Evolutionary conservation across 2,888 invertebrate genomes (phyloP).

Genomic region (Arge pagana): DNA sequence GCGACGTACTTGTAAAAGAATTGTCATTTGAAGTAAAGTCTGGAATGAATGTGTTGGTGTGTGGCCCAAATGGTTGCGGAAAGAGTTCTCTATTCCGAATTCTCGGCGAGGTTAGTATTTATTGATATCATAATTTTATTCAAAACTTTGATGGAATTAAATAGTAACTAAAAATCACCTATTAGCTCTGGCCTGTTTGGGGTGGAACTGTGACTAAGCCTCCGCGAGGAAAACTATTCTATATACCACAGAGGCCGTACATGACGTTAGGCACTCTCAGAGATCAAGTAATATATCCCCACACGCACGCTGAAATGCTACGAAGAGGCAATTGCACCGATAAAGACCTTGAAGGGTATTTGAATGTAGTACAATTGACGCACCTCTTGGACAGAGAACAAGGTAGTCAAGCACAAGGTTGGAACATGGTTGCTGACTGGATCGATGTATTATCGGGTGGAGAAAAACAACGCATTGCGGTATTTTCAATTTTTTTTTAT

Average conservation of each 20-base stretch:
- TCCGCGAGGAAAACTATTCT: conserved; percentile 93
- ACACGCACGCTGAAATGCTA: conserved; percentile 83
- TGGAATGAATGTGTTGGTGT: conserved; percentile 96
- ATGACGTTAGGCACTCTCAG: conserved; percentile 95
- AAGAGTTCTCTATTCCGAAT: conserved; percentile 97
- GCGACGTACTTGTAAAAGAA: conserved; percentile 89
- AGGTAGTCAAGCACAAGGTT: conserved; percentile 60
- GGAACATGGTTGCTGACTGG: conserved; percentile 97
- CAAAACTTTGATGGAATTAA: too few relatives aligned
- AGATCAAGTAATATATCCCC: conserved; percentile 96
- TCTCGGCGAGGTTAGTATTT: conserved; percentile 76
- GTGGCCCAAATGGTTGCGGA: conserved; percentile 98
- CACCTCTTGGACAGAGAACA: conserved; percentile 81
- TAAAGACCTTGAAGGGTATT: conserved; percentile 73
- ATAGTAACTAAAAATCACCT: conserved; percentile 22
- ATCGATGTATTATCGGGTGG: conserved; percentile 98
- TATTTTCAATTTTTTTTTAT: conserved; percentile 46
- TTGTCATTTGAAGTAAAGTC: conserved; percentile 90
- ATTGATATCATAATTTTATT: too few relatives aligned
- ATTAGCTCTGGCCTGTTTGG: conserved; percentile 91
- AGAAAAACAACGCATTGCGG: conserved; percentile 96
- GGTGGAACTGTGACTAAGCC: conserved; percentile 94
- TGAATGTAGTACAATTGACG: conserved; percentile 82
- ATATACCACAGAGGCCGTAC: conserved; percentile 96
- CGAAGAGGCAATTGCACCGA: conserved; percentile 76